phyloP scores from a whole-genome alignment of 2,797 vertebrate species.

The Oreochromis mossambicus region DNA sequence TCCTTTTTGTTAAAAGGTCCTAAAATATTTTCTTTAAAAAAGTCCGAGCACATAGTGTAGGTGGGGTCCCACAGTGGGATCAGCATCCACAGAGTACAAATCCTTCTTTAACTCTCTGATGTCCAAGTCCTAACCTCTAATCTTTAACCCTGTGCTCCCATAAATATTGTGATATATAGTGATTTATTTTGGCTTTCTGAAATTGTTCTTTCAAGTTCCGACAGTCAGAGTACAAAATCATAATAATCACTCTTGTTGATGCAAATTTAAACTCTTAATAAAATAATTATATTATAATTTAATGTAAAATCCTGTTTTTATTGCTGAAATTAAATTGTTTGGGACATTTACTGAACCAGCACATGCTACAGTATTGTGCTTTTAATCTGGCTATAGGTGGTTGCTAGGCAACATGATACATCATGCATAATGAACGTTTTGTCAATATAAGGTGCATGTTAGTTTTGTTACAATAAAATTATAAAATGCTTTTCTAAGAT shows the following conservation, averaged over 20 bases:
- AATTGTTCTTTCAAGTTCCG: neutral
- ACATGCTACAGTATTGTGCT: neutral
- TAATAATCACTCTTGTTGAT: neutral
- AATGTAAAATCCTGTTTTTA: neutral
- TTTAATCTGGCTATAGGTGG: neutral
- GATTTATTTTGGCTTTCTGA: neutral
- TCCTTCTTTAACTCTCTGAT: neutral
- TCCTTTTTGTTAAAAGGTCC: neutral
- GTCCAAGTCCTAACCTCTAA: fast-evolving
- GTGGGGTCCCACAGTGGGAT: neutral
- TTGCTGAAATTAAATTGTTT: fast-evolving
- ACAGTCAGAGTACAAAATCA: fast-evolving
- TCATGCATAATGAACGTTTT: fast-evolving
- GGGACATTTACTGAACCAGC: neutral
- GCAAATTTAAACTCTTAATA: neutral
- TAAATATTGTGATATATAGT: fast-evolving
- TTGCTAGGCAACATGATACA: neutral
- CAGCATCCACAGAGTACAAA: neutral
- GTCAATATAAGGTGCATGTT: neutral
- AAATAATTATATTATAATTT: neutral
- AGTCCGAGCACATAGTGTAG: fast-evolving
- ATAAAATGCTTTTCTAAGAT: fast-evolving
- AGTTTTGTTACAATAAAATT: neutral
- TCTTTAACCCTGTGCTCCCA: fast-evolving
- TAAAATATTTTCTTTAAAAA: fast-evolving